phyloP scores from a whole-genome alignment of 1,140 invertebrate species.

The Ericerus pela region DNA sequence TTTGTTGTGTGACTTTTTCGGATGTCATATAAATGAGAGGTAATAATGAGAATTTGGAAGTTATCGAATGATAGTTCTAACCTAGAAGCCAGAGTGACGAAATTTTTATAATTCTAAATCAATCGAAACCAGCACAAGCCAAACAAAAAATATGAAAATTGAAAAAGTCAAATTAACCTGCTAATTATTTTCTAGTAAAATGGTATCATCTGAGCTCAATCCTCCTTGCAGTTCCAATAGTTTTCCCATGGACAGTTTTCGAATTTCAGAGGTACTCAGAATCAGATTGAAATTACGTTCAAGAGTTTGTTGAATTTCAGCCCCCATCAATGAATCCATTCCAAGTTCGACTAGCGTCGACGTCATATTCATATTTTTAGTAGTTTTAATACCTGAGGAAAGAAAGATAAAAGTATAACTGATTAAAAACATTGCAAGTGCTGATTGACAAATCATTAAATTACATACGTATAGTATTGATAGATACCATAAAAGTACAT shows the following conservation, averaged over 20 bases:
- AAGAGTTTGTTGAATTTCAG: constrained; percentile 90
- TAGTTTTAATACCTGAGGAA: constrained; percentile 52
- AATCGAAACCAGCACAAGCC: too few relatives aligned
- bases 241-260: constrained; percentile 56
- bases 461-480: too few relatives aligned
- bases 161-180: not conserved
- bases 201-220: constrained; percentile 28
- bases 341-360: constrained; percentile 78
- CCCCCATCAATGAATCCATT: constrained; percentile 96
- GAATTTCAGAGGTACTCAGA: constrained; percentile 74
- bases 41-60: too few relatives aligned
- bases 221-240: constrained; percentile 46
- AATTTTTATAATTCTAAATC: too few relatives aligned
- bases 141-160: too few relatives aligned
- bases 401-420: not conserved
- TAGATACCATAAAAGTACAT: too few relatives aligned
- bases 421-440: not conserved
- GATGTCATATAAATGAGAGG: too few relatives aligned
- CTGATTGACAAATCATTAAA: too few relatives aligned
- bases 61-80: too few relatives aligned
- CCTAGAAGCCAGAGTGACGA: too few relatives aligned
- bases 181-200: not conserved
- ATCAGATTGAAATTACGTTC: constrained; percentile 81
- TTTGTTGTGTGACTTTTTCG: too few relatives aligned
- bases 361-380: constrained; percentile 51